These are phyloP conservation scores for Octodon degus DNA, from an alignment of 2,113 vertebrate genomes.

Conservation along the genomic window DNA sequence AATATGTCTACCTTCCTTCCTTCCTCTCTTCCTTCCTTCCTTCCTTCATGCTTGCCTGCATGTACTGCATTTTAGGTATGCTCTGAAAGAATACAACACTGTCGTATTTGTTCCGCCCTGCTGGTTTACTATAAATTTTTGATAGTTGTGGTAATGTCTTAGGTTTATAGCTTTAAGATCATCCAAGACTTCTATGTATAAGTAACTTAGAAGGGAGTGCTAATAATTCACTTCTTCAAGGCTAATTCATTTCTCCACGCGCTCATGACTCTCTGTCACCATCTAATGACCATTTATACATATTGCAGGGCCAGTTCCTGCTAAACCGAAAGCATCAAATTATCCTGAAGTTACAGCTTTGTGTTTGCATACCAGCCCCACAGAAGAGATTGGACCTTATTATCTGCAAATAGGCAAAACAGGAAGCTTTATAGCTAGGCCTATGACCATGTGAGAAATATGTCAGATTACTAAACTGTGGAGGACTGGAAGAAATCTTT, in stretches of 20 bases:
- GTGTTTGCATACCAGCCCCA: not conserved
- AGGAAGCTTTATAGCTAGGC: not conserved
- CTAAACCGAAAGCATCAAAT: not conserved
- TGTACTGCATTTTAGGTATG: not conserved
- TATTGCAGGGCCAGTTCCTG: slow-evolving; percentile 78
- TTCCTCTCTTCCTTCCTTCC: fast-evolving
- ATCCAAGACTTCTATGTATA: not conserved
- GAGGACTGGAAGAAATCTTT: not conserved
- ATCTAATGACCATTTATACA: slow-evolving; percentile 69
- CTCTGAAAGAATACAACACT: not conserved
- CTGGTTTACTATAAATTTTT: not conserved
- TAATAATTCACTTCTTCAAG: not conserved
- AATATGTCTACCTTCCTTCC: not conserved
- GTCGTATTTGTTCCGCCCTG: not conserved
- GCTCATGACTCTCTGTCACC: slow-evolving; percentile 73
- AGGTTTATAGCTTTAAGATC: not conserved
- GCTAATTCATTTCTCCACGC: too few species aligned
- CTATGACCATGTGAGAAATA: not conserved
- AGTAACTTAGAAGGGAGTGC: not conserved
- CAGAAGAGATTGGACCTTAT: not conserved
- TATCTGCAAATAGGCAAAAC: not conserved
- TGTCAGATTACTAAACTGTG: not conserved
- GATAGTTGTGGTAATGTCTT: not conserved
- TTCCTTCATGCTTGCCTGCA: not conserved
- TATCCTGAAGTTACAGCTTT: not conserved